Base-by-base conservation (phyloP, 2,888 invertebrate genomes). In the Coremacera marginata region DNA sequence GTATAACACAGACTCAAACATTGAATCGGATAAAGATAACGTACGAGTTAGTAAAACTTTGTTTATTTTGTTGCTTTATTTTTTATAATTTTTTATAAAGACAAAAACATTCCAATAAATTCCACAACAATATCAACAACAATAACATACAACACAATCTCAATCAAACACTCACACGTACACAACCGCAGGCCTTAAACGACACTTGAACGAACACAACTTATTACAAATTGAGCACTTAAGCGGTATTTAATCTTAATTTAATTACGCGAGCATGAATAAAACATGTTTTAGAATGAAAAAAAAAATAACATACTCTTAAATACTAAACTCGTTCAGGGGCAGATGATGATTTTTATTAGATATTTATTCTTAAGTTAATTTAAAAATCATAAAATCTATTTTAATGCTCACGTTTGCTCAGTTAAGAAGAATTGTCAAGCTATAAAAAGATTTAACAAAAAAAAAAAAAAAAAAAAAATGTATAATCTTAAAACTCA, bases 191-290 rank as follows among this genome's bases (percentile, higher is more conserved):
- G n/a, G 55, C 34, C 8, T 34, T 16, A 27, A 27, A 34, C 22
- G n/a, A 55, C n/a, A 55, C 63, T 63, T 31, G 63, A 19, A 27
- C 37, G 16, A 57, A 51, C 25, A 55, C 73, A 55, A 57, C 52
- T 34, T 31, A 51, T 25, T 44, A 65, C 63, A 67, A 74, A 74
- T 67, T 74, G 65, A 65, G 37, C 55, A 52, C 67, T 74, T 67
- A 67, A 67, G 16, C 44, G 67, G 34, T 37, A 34, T 74, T 74
- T 74, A 74, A 74, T 67, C 52, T 67, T 74, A 74, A 74, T 74
- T 74, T 74, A 74, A 74, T 74, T 67, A 51, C 63, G n/a, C 31
- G 25, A 16, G 62, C 19, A 19, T 62, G 31, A 27, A 27, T 11
- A 11, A 44, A 44, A 44, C 19, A 55, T 19, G 19, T 22, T 22